Conservation (phyloP, 2,113 vertebrate genomes). For the Rousettus leschenaultii region DNA sequence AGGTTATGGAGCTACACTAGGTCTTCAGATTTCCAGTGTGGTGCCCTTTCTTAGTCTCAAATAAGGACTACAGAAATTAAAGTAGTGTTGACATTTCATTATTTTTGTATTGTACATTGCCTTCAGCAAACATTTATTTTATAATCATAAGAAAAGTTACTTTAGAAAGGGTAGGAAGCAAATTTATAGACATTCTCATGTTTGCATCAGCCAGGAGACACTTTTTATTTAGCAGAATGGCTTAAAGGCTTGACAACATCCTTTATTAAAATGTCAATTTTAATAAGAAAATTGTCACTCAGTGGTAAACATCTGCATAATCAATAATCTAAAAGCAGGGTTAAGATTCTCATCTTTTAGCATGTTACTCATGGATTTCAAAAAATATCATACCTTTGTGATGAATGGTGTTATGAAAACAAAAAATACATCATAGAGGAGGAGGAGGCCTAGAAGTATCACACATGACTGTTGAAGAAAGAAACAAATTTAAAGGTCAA, state of each 20-base stretch:
- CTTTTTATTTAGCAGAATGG: constrained; percentile 3
- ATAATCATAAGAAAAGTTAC: not conserved
- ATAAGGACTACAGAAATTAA: not conserved
- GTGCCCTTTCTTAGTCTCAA: not conserved
- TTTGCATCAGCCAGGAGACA: not conserved
- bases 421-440: constrained; percentile 97
- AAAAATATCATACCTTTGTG: constrained; percentile 88
- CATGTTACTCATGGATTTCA: not conserved
- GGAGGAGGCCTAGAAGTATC: constrained; percentile 93
- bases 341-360: constrained; percentile 21
- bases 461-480: constrained; percentile 90
- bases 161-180: constrained; percentile 21
- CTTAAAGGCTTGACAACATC: not conserved
- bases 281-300: constrained; percentile 32
- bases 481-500: constrained; percentile 46
- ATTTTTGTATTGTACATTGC: not conserved
- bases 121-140: not conserved
- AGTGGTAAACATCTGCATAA: not conserved
- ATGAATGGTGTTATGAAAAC: constrained; percentile 99
- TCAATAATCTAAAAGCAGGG: not conserved
- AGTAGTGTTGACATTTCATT: not conserved
- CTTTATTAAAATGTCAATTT: not conserved
- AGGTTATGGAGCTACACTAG: not conserved
- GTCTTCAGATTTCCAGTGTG: not conserved
- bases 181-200: not conserved